phyloP scores from a whole-genome alignment of 2,888 invertebrate genomes.

The Octonoba sinensis region DNA sequence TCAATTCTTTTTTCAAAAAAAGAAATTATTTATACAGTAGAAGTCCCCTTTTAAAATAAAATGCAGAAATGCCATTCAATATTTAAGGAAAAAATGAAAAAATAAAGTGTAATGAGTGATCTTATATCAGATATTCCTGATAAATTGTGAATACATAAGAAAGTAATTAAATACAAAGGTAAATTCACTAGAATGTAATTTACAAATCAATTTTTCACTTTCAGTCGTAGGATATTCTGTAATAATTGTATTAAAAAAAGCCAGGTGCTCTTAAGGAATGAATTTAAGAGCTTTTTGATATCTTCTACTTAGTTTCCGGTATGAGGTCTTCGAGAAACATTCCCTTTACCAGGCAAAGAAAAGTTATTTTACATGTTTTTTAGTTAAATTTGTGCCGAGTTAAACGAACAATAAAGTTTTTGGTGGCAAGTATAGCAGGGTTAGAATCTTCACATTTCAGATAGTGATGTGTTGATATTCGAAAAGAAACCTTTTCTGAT shows the following conservation, averaged over 20 bases:
- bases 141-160: too few relatives aligned
- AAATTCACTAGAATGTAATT: conserved; percentile 8
- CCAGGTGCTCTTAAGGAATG: conserved; percentile 2
- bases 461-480: conserved; percentile 10
- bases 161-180: too few relatives aligned
- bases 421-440: background rate
- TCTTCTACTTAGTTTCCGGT: background rate
- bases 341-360: too few relatives aligned
- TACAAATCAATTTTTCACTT: conserved; percentile 6
- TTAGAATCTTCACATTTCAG: conserved; percentile 9
- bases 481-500: too few relatives aligned
- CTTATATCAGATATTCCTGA: too few relatives aligned
- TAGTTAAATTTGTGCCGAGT: conserved; percentile 5
- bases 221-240: conserved; percentile 9
- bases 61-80: too few relatives aligned
- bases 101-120: too few relatives aligned
- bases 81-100: too few relatives aligned
- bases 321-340: background rate
- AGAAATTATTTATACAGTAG: too few relatives aligned
- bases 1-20: too few relatives aligned
- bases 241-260: conserved; percentile 8
- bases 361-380: too few relatives aligned
- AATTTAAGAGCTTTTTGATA: conserved; percentile 11
- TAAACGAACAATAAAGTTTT: background rate
- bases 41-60: too few relatives aligned